Percentiles rank a stretch among this genome's conserved stretches.
Conservation (phyloP, 2,888 invertebrate species). For the Pachymerium ferrugineum region DNA sequence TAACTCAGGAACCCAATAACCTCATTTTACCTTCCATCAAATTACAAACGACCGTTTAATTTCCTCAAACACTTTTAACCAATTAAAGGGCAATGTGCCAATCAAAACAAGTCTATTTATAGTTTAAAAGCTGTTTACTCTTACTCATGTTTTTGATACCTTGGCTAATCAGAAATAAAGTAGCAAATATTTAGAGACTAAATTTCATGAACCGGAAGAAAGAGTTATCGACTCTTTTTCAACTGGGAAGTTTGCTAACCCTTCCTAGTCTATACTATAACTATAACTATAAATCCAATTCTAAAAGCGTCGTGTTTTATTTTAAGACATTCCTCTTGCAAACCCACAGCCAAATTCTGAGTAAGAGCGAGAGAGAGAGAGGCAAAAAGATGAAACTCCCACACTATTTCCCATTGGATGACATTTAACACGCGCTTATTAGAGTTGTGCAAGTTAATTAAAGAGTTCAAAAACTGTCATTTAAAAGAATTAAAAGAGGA, state of each 20-base stretch:
- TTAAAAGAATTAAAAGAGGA: not conserved
- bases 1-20: not conserved
- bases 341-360: not conserved
- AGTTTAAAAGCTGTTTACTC: not conserved
- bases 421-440: not conserved
- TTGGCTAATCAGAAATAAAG: too few relatives aligned
- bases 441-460: not conserved
- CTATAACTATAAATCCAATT: not conserved
- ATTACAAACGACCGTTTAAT: not conserved
- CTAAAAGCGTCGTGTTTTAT: conserved; percentile 18
- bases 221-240: not conserved
- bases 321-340: conserved; percentile 16
- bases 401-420: not conserved
- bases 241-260: not conserved
- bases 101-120: not conserved
- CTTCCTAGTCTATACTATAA: not conserved
- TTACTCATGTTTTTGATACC: too few relatives aligned
- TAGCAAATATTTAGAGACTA: too few relatives aligned
- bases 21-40: not conserved
- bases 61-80: not conserved
- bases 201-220: too few relatives aligned
- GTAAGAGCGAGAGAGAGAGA: too few relatives aligned
- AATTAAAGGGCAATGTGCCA: not conserved
- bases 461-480: not conserved
- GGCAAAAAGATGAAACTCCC: not conserved